phyloP scores from a whole-genome alignment of 2,113 vertebrate genomes.

The Pipra filicauda region DNA sequence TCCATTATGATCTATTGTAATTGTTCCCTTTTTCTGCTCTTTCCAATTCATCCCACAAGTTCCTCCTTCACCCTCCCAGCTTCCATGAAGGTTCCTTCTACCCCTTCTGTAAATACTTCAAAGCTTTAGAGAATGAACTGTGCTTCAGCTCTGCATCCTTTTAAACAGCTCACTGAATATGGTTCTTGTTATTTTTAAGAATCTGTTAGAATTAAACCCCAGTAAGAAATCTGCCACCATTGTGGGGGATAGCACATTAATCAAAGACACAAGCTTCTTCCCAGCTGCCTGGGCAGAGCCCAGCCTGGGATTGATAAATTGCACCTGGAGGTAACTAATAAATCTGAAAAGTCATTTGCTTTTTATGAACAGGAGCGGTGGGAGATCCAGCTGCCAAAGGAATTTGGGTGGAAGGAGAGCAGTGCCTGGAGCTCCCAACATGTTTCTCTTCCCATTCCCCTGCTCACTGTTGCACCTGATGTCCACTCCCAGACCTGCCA shows the following conservation, averaged over 20 bases:
- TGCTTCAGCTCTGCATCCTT: not conserved
- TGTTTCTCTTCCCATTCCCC: not conserved
- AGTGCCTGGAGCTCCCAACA: not conserved
- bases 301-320: slow-evolving; percentile 61
- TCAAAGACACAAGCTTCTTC: slow-evolving; percentile 33
- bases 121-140: not conserved
- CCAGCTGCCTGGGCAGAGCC: slow-evolving; percentile 19
- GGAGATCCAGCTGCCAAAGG: not conserved
- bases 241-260: slow-evolving; percentile 40
- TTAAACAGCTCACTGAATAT: not conserved
- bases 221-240: slow-evolving; percentile 60
- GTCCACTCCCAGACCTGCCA: rapidly evolving
- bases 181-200: slow-evolving; percentile 64
- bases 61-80: not conserved
- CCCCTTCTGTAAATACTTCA: not conserved
- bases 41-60: not conserved
- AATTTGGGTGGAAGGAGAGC: slow-evolving; percentile 10
- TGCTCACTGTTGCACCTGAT: not conserved
- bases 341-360: slow-evolving; percentile 65
- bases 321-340: slow-evolving; percentile 68
- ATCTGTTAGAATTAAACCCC: slow-evolving; percentile 56
- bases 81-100: not conserved
- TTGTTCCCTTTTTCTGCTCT: not conserved
- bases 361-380: slow-evolving; percentile 47
- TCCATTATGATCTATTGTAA: not conserved